Evolutionary conservation across 2,113 vertebrate species (phyloP), one percentile per base, ranked within the genome.

Genomic region (Delphinus delphis): DNA sequence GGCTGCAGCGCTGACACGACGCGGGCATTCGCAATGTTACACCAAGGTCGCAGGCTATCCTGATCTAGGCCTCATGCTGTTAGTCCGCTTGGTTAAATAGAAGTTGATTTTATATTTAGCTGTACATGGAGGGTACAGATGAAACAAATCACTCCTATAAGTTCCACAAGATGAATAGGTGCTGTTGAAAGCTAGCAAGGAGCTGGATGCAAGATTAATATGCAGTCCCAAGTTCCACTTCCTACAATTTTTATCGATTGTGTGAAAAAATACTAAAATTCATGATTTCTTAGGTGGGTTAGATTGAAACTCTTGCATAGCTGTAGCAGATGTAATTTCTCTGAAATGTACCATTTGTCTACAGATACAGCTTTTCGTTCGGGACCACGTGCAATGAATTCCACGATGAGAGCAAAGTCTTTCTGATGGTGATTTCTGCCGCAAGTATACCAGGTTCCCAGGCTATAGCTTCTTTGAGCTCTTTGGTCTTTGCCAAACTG

Each of bases 141-240:
- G 98, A 98, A 99, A 98, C 92, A 98, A 99, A 98, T 98, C 96
- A 96, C 92, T 98, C 86, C 97, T 96, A 89, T 96, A 97, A 97
- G 97, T 94, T 96, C 97, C 94, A 86, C 84, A 98, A 98, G 98
- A 99, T 98, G 97, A 98, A 99, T 98, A 97, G 98, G 80, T 97
- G 93, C 97, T 98, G 97, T 87, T 98, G 97, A 96, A 97, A 98
- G 90, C 97, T 88, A 97, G 93, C 97, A 98, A 98, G 95, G 95
- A 98, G 89, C 98, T 98, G 95, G 97, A 96, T 97, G 92, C 65
- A 98, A 98, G 98, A 98, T 99, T 99, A 99, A 98, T 98, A 99
- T 98, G 98, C 98, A 98, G 97, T 98, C 97, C 97, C 92, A 98
- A 98, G 96, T 98, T 98, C 97, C 95, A 97, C 96, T 98, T 98